Percentiles rank a stretch among this genome's conserved stretches.
Evolutionary conservation across 2,113 vertebrate species (phyloP).

Genomic region (Cephalophus harveyi): DNA sequence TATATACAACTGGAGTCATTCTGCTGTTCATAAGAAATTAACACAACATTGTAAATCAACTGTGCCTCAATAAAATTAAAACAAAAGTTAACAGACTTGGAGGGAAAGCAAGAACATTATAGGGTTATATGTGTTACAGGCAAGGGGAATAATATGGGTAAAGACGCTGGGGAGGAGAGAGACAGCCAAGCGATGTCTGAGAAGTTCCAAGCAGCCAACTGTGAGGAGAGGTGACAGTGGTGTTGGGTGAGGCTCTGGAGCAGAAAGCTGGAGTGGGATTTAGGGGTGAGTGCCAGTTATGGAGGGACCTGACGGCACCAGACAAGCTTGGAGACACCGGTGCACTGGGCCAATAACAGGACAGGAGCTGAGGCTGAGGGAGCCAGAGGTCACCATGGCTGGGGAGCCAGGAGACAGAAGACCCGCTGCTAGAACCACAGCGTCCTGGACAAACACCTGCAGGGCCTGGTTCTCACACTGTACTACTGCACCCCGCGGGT

Average conservation of each 20-base stretch:
- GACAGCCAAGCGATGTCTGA: neutral
- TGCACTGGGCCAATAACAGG: neutral
- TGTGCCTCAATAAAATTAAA: neutral
- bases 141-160: neutral
- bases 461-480: accelerated
- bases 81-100: neutral
- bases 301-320: neutral
- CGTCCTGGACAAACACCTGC: accelerated
- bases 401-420: neutral
- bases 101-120: neutral
- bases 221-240: neutral
- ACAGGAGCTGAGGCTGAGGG: neutral
- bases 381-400: too few relatives aligned
- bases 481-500: accelerated
- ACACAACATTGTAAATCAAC: neutral
- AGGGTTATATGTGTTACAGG: neutral
- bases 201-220: too few relatives aligned
- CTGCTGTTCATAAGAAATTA: neutral
- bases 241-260: accelerated
- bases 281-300: neutral
- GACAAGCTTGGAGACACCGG: neutral
- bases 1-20: neutral
- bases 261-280: neutral
- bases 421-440: neutral
- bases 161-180: too few relatives aligned